Base-by-base conservation (phyloP, 2,888 invertebrate species). In the Drepana falcataria region DNA sequence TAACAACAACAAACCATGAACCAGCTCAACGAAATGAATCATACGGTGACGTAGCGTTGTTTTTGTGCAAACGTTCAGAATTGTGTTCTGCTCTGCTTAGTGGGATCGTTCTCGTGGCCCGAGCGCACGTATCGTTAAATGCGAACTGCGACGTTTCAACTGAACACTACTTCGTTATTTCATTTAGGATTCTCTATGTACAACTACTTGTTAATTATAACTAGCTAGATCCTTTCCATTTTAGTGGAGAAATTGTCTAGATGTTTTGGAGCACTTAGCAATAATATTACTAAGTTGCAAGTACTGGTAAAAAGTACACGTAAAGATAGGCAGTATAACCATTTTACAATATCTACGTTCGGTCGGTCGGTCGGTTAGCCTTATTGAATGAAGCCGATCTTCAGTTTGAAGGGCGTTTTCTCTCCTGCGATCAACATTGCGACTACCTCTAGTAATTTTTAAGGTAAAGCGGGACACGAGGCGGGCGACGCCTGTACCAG, bases 401-500 rank as follows among this genome's bases (percentile, higher is more conserved):
- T 62, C 63, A 69, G 62, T 71, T 71, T 73, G 75, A 81, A 85
- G 83, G 83, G 82, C 83, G 76, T 81, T 83, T 79, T 79, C 78
- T 75, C 68, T 79, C 73, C 69, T 73, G 74, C 73, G 72, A 71
- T 69, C 72, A 68, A 65, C 71, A 69, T 74, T 73, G 73, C 69
- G 73, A 73, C 73, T 76, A 75, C 74, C 73, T 76, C 74, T 77
- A 73, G 74, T 71, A 78, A 81, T 79, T 78, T 44, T 80, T 77
- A 75, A 84, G 79, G 81, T 82, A 77, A 81, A 84, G 85, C 85
- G 87, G 87, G 85, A 87, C 85, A 86, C 87, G 87, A 87, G 83
- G 81, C 86, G 79, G 80, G 81, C 79, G 87, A 83, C 87, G 87
- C 87, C 86, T 86, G 87, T 89, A 87, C 88, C 88, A 85, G 88